Percentiles rank a stretch among this genome's conserved stretches.
These are phyloP conservation scores for Petrocephalus microphthalmus DNA, from an alignment of 2,113 vertebrate genomes.

Conservation along the genomic window DNA sequence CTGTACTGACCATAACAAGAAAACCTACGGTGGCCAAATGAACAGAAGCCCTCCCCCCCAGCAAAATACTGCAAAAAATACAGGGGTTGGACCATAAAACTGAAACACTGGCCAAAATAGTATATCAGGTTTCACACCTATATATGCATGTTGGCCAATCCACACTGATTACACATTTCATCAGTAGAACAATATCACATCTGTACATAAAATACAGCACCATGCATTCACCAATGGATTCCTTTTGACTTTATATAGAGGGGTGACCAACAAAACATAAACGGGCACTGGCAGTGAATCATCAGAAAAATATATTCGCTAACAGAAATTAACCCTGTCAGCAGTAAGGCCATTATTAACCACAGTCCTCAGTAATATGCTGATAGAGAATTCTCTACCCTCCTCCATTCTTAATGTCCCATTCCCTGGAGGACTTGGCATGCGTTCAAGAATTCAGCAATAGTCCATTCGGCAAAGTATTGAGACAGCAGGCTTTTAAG, in stretches of 20 bases:
- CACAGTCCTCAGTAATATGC: slow-evolving; percentile 10
- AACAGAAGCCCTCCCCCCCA: no score
- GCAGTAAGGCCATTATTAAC: neutral
- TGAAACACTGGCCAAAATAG: no score
- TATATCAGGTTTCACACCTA: no score
- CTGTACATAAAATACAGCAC: no score
- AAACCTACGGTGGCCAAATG: no score
- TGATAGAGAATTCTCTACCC: neutral
- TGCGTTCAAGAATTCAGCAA: slow-evolving; percentile 15
- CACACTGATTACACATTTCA: no score
- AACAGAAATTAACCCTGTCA: slow-evolving; percentile 9
- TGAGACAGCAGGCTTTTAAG: slow-evolving; percentile 21
- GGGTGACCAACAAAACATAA: neutral
- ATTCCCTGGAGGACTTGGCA: slow-evolving; percentile 11
- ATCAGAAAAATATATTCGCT: slow-evolving; percentile 9
- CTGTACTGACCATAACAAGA: no score
- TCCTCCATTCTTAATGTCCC: neutral
- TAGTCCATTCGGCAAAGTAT: neutral
- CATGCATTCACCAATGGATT: neutral
- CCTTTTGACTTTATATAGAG: neutral
- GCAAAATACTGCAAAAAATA: no score
- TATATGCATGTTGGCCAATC: no score
- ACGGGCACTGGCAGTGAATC: neutral
- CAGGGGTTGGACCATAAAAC: no score
- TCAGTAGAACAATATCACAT: no score